phyloP scores from a whole-genome alignment of 2,113 vertebrate genomes.

The Ammodytes dubius region DNA sequence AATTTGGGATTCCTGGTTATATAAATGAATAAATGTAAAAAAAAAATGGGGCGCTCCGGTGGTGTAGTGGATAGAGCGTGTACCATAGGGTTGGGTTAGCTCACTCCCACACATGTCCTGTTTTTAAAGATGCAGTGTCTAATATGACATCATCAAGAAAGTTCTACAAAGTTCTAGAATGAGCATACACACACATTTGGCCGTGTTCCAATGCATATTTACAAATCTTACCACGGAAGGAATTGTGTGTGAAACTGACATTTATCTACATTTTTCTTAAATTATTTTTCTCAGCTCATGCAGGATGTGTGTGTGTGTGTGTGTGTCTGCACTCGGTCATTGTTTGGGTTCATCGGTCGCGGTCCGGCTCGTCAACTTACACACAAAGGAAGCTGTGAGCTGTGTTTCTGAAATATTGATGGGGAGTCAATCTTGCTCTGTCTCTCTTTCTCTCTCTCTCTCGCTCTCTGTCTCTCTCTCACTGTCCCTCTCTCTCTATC shows the following conservation, averaged over 20 bases:
- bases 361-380: conserved; percentile 45
- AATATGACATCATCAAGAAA: too few species aligned
- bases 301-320: too few species aligned
- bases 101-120: too few species aligned
- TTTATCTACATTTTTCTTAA: neutral
- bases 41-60: too few species aligned
- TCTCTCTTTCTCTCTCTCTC: conserved; percentile 40
- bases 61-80: too few species aligned
- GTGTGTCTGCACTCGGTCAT: conserved; percentile 24
- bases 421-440: conserved; percentile 52
- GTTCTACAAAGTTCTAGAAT: too few species aligned
- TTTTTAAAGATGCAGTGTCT: too few species aligned
- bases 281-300: neutral
- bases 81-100: too few species aligned
- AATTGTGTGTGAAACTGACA: too few species aligned
- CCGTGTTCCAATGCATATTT: neutral
- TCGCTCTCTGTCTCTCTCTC: conserved; percentile 44
- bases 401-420: conserved; percentile 80
- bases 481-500: conserved; percentile 25
- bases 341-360: conserved; percentile 36
- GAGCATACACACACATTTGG: neutral
- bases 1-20: conserved; percentile 30
- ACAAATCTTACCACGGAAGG: neutral
- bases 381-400: conserved; percentile 74
- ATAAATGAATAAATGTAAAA: too few species aligned